These are phyloP conservation scores for Dascyllus trimaculatus DNA, from an alignment of 2,113 vertebrate genomes.

Conservation along the genomic window DNA sequence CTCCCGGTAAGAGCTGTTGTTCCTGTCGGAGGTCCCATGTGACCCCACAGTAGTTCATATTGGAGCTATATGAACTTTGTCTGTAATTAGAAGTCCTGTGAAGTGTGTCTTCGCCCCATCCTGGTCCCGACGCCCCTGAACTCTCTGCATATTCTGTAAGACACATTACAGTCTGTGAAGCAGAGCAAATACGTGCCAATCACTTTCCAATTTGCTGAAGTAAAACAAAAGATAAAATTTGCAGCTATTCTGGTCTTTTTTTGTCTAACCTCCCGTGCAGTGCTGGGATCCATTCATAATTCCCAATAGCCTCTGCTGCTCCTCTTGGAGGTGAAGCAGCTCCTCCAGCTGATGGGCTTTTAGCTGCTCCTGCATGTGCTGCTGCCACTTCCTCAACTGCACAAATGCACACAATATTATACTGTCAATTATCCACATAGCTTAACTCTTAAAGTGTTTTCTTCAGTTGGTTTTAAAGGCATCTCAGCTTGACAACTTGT, in stretches of 20 bases:
- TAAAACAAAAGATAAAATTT: neutral
- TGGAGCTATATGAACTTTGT: neutral
- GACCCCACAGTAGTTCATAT: neutral
- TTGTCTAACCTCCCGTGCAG: conserved; percentile 67
- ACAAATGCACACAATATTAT: conserved; percentile 22
- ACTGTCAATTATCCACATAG: neutral
- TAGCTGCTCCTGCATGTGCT: conserved; percentile 92
- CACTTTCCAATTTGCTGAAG: neutral
- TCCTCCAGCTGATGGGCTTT: conserved; percentile 92
- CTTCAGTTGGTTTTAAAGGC: neutral
- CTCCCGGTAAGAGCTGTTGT: neutral
- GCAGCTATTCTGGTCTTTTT: neutral
- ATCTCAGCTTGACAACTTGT: conserved; percentile 4
- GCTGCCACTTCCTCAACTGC: conserved; percentile 93
- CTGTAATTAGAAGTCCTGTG: conserved; percentile 1
- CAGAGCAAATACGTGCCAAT: neutral
- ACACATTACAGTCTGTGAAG: neutral
- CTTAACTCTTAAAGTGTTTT: neutral
- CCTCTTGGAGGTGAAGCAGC: conserved; percentile 89
- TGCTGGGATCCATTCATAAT: conserved; percentile 78
- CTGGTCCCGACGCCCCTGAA: conserved; percentile 26
- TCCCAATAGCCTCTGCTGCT: conserved; percentile 88
- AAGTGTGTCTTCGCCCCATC: conserved; percentile 31
- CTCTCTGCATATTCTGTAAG: conserved; percentile 29
- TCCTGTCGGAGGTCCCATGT: neutral